Percentiles rank a stretch among this genome's conserved stretches.
Evolutionary conservation across 2,888 invertebrate genomes (phyloP).

Genomic region (Amphipyra tragopoginis): DNA sequence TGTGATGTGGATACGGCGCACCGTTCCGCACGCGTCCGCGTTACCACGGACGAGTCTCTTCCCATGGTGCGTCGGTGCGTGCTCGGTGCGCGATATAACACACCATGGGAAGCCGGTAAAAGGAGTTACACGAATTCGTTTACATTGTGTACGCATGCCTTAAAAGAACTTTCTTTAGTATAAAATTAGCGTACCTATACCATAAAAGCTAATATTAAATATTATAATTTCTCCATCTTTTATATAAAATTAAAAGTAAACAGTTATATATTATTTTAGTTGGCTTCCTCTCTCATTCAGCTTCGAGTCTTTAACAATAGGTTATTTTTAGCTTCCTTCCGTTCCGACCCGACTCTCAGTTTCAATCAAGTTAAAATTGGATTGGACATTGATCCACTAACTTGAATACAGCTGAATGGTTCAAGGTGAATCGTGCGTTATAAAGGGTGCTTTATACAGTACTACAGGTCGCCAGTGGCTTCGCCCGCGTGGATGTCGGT

Average conservation of each 20-base stretch:
- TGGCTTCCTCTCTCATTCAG: conserved; percentile 29
- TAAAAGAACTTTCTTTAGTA: too few species aligned
- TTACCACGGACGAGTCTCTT: too few species aligned
- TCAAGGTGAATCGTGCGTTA: conserved; percentile 22
- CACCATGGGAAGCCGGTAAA: too few species aligned
- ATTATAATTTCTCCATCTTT: background rate
- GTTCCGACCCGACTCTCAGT: background rate
- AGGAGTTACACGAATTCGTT: too few species aligned
- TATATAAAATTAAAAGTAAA: conserved; percentile 20
- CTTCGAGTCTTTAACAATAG: conserved; percentile 13
- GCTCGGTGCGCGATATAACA: too few species aligned
- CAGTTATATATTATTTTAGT: conserved; percentile 17
- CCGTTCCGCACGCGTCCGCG: too few species aligned
- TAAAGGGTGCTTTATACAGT: background rate
- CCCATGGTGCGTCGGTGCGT: too few species aligned
- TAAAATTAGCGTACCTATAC: background rate
- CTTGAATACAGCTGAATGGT: conserved; percentile 7
- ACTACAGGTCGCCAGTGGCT: too few species aligned
- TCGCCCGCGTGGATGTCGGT: too few species aligned
- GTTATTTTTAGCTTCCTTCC: conserved; percentile 36
- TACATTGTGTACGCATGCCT: too few species aligned
- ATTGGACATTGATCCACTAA: conserved; percentile 27
- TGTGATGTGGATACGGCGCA: too few species aligned
- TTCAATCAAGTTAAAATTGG: conserved; percentile 34
- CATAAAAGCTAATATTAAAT: background rate